Evolutionary conservation across 2,888 invertebrate species (phyloP).

Genomic region (Geophilus truncorum): DNA sequence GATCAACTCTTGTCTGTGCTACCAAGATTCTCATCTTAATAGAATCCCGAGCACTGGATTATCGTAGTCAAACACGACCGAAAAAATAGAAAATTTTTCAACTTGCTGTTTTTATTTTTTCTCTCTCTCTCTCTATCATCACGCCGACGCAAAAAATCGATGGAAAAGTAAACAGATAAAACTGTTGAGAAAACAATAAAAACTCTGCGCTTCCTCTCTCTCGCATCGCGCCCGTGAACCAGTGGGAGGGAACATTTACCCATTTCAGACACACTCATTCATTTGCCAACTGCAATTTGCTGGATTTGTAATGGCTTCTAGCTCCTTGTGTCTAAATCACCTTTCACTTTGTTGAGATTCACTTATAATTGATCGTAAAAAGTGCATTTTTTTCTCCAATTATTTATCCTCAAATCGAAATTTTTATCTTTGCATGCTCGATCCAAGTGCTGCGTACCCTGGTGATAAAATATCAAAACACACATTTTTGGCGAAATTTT

Average conservation of each 20-base stretch:
- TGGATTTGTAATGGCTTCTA: background rate
- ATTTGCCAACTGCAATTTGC: background rate
- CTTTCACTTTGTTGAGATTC: background rate
- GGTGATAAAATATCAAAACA: too few relatives aligned
- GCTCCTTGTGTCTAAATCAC: background rate
- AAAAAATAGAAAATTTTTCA: background rate
- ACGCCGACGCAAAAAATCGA: background rate
- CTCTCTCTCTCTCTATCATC: background rate
- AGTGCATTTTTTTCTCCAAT: background rate
- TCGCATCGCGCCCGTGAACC: background rate
- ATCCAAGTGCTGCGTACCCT: too few relatives aligned
- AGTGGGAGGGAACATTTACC: background rate
- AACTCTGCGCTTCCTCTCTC: background rate
- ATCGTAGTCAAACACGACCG: background rate
- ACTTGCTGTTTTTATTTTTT: background rate
- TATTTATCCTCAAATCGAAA: too few relatives aligned
- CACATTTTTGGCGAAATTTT: too few relatives aligned
- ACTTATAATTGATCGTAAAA: background rate
- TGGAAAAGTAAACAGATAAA: background rate
- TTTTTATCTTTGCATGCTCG: too few relatives aligned
- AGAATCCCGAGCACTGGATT: background rate
- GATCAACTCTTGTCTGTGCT: background rate
- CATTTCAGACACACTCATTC: background rate
- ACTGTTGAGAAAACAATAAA: background rate
- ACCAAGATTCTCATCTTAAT: background rate